Percentiles rank a stretch among this genome's conserved stretches.
phyloP scores from a whole-genome alignment of 2,113 vertebrate species.

The Edolisoma coerulescens region DNA sequence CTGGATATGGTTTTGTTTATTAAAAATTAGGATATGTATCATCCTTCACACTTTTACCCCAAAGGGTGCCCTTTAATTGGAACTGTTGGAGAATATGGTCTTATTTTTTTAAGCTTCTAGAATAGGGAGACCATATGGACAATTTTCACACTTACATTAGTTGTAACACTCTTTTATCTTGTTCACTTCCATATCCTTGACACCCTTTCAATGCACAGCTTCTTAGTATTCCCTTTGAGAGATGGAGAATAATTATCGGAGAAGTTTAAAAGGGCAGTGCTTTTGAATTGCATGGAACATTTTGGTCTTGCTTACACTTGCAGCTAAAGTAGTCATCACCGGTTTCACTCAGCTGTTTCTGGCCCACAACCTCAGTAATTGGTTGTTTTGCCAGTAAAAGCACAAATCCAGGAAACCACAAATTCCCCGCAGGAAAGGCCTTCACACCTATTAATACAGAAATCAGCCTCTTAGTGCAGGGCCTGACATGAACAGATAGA shows the following conservation, averaged over 20 bases:
- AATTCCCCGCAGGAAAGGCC: not conserved
- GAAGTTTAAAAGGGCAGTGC: not conserved
- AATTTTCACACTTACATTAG: conserved; percentile 22
- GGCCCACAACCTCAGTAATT: not conserved
- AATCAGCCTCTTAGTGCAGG: not conserved
- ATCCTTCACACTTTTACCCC: not conserved
- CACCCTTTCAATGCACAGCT: not conserved
- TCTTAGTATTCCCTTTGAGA: not conserved
- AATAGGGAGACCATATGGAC: not conserved
- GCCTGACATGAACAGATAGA: not conserved
- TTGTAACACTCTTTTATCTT: conserved; percentile 13
- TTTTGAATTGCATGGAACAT: not conserved
- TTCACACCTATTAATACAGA: not conserved
- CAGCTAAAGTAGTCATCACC: not conserved
- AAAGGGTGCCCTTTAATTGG: not conserved
- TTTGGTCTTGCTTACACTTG: not conserved
- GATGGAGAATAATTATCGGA: not conserved
- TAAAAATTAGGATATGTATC: not conserved
- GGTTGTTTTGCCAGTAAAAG: not conserved
- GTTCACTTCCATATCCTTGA: conserved; percentile 3
- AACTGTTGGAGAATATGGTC: not conserved
- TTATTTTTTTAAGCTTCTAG: not conserved
- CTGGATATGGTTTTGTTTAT: not conserved
- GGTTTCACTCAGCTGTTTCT: not conserved
- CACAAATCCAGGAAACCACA: not conserved